Base-by-base conservation (phyloP, 2,113 vertebrate genomes). In the Sebastes schlegelii region DNA sequence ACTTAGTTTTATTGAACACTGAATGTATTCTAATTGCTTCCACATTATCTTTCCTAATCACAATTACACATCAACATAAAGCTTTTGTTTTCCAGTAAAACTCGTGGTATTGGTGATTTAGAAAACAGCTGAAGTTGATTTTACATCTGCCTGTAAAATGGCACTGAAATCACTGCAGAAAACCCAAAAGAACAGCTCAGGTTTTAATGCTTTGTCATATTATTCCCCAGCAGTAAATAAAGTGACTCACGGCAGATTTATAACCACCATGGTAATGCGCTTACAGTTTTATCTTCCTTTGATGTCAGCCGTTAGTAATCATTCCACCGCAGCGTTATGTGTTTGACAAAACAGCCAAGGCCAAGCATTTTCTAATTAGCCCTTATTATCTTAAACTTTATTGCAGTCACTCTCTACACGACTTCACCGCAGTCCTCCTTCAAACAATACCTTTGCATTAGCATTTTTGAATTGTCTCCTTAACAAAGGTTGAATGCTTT, bases 281-380 rank as follows among this genome's bases (percentile, higher is more conserved):
- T 80, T 80, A 65, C 48, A 72, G 51, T 76, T 80, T 80, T 55
- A 80, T 87, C 83, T 75, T 54, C 67, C 74, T 87, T 82, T 88
- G 80, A 90, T 79, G 63, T 77, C 78, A 68, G 52, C 72, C 65
- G 84, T 86, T 82, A 73, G 67, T 34, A 91, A 84, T 73, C 76
- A 64, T 76, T 82, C 69, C 64, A 76, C 71, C 2, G 45, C 82
- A 74, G 89, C 74, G 82, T 80, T 63, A 67, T 74, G 64, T 71
- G 64, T 77, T 80, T 74, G 80, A 84, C 79, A 48, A 73, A 84
- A 74, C 77, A 87, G 73, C 82, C 78, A 67, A 80, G 78, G 77
- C 83, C 57, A 77, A 66, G 72, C 66, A 77, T 88, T 86, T 86
- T 88, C 79, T 86, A 88, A 91, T 89, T 87, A 79, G 65, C 71